A percentile compares a stretch with the other conserved stretches of the same genome.
Evolutionary conservation across 2,113 vertebrate species (phyloP).

Genomic region (Platysternon megacephalum): DNA sequence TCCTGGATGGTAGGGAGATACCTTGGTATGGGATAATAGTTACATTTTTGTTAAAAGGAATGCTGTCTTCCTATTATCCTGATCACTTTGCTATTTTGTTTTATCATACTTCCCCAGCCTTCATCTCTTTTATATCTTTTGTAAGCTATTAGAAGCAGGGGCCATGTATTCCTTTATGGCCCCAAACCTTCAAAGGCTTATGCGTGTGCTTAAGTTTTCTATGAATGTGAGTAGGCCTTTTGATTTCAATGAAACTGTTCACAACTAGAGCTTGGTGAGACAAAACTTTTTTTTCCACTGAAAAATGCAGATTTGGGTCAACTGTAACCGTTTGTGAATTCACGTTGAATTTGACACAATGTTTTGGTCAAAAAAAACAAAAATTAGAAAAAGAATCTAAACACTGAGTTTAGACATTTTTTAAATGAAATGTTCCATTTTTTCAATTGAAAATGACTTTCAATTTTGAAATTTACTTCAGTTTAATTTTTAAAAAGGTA

Average conservation of each 20-base stretch:
- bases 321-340: neutral
- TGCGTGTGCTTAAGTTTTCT: neutral
- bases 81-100: neutral
- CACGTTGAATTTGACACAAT: neutral
- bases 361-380: neutral
- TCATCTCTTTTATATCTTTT: slow-evolving; percentile 1
- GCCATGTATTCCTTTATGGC: neutral
- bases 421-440: neutral
- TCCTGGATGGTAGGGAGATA: neutral
- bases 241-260: slow-evolving; percentile 20
- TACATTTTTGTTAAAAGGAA: neutral
- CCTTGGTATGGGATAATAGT: neutral
- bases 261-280: neutral
- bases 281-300: neutral
- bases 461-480: neutral
- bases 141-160: neutral
- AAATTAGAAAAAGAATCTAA: neutral
- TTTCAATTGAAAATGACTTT: neutral
- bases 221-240: neutral
- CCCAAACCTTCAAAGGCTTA: neutral
- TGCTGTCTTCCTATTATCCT: neutral
- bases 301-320: neutral
- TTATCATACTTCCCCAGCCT: neutral
- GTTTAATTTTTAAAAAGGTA: neutral
- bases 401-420: neutral